Conservation (phyloP, 2,888 invertebrate genomes). For the Drosophila koepferae region DNA sequence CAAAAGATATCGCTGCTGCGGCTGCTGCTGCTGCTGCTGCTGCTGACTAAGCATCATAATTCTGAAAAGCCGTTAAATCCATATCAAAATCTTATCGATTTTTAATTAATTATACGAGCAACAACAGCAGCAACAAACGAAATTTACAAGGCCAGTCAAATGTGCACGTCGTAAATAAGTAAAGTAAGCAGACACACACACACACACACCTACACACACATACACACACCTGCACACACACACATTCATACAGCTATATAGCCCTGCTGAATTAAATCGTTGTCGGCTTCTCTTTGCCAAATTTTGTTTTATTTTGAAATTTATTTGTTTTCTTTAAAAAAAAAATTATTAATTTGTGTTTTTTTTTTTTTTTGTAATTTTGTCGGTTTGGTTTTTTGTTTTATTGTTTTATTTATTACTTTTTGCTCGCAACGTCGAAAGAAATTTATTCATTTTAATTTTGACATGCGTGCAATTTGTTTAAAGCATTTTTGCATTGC, state of each 20-base stretch:
- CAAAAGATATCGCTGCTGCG: conserved; percentile 25
- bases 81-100: conserved; percentile 78
- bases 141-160: conserved; percentile 52
- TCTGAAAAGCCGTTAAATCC: conserved; percentile 71
- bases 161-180: conserved; percentile 63
- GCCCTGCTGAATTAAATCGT: conserved; percentile 47
- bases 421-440: conserved; percentile 39
- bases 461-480: conserved; percentile 75
- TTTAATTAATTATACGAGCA: conserved; percentile 73
- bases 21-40: conserved; percentile 13
- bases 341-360: not conserved
- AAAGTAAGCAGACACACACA: conserved; percentile 27
- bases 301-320: conserved; percentile 22
- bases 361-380: conserved; percentile 11
- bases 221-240: conserved; percentile 18
- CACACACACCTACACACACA: conserved; percentile 23
- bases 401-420: conserved; percentile 12
- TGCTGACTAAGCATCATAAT: conserved; percentile 73
- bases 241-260: conserved; percentile 10
- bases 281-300: conserved; percentile 48
- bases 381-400: conserved; percentile 15
- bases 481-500: conserved; percentile 61
- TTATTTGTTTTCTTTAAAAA: conserved; percentile 18
- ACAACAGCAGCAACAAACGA: conserved; percentile 13
- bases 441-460: conserved; percentile 74